phyloP scores from a whole-genome alignment of 2,113 vertebrate species.

The Macquaria australasica region DNA sequence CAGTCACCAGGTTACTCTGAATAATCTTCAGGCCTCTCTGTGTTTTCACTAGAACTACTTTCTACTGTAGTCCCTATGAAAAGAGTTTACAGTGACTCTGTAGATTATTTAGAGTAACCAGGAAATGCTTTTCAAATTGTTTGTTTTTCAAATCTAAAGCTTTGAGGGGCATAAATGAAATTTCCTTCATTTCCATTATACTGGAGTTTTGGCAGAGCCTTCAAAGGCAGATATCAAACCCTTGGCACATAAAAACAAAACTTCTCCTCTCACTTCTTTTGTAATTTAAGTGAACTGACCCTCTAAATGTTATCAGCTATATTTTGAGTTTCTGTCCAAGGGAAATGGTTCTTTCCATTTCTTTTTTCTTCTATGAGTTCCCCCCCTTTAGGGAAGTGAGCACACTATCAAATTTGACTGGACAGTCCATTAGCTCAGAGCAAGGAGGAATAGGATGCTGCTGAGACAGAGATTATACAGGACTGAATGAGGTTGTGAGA shows the following conservation, averaged over 20 bases:
- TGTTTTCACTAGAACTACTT: not conserved
- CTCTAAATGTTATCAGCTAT: slow-evolving; percentile 5
- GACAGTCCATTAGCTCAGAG: slow-evolving; percentile 57
- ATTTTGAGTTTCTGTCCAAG: not conserved
- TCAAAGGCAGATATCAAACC: not conserved
- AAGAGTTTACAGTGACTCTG: too few relatives aligned
- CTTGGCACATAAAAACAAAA: slow-evolving; percentile 5
- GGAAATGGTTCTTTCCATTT: slow-evolving; percentile 14
- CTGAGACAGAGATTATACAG: slow-evolving; percentile 36
- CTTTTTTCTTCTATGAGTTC: not conserved
- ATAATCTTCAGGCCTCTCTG: too few relatives aligned
- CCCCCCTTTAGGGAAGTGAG: slow-evolving; percentile 18
- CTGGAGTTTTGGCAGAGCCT: not conserved
- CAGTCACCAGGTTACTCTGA: not conserved
- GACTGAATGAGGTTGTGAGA: slow-evolving; percentile 47
- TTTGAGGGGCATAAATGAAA: not conserved
- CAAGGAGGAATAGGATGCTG: slow-evolving; percentile 16
- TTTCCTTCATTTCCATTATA: not conserved
- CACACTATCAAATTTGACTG: slow-evolving; percentile 41
- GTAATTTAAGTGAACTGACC: slow-evolving; percentile 23
- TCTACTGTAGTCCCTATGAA: not conserved
- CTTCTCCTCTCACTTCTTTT: not conserved
- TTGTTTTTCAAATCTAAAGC: not conserved
- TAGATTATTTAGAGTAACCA: not conserved
- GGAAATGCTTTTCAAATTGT: not conserved